Conservation (phyloP, 2,113 vertebrate genomes). For the Athene noctua region DNA sequence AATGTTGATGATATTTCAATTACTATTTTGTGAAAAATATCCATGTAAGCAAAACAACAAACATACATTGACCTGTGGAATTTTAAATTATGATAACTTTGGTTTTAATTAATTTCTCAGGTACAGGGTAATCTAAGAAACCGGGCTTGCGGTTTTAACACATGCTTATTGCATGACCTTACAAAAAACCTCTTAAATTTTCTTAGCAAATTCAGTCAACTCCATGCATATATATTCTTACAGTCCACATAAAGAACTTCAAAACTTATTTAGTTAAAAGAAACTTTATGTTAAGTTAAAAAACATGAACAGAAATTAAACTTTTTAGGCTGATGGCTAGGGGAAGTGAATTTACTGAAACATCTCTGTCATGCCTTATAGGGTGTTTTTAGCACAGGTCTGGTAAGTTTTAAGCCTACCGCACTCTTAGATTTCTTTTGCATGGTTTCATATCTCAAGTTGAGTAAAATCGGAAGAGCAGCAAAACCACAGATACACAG, state of each 20-base stretch:
- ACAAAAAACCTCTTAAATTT: not conserved
- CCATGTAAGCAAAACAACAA: not conserved
- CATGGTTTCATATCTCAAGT: accelerated
- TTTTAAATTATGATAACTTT: not conserved
- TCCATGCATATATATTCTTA: not conserved
- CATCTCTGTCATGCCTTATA: not conserved
- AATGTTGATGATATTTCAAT: not conserved
- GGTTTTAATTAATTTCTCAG: not conserved
- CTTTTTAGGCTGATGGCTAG: not conserved
- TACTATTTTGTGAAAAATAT: not conserved
- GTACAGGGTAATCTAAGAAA: not conserved
- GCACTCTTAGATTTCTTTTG: not conserved
- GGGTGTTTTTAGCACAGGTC: not conserved
- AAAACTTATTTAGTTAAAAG: not conserved
- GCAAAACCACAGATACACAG: not conserved
- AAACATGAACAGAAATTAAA: not conserved
- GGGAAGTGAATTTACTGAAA: not conserved
- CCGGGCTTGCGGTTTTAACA: not conserved
- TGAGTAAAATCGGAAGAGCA: not conserved
- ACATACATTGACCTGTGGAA: not conserved
- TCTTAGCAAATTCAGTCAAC: not conserved
- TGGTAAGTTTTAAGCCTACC: not conserved
- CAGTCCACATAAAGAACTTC: not conserved
- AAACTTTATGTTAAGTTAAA: not conserved
- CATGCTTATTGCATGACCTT: not conserved